Conservation (phyloP, 2,888 invertebrate species). For the Oscheius sp. region DNA sequence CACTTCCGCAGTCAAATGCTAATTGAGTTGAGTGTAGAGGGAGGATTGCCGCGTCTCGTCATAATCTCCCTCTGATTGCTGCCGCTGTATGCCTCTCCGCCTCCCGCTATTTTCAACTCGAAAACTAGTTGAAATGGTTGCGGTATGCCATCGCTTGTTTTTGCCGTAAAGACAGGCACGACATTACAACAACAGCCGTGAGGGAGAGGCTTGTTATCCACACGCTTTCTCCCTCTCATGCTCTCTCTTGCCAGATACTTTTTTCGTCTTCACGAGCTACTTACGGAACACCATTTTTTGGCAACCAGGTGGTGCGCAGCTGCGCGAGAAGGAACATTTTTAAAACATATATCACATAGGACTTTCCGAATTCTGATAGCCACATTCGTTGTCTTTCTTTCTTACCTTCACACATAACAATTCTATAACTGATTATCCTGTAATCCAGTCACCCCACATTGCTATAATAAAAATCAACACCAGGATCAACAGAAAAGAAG, state of each 20-base stretch:
- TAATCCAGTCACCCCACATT: no score
- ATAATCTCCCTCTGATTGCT: slow-evolving; percentile 11
- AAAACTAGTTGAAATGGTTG: no score
- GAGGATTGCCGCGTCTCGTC: slow-evolving; percentile 4
- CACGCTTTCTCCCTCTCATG: background rate
- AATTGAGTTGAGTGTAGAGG: slow-evolving; percentile 7
- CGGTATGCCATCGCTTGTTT: background rate
- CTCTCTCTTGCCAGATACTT: background rate
- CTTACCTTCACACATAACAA: no score
- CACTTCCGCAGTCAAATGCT: background rate
- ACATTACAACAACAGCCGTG: background rate
- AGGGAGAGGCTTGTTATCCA: background rate
- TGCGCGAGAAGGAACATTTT: no score
- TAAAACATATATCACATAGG: no score
- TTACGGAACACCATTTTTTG: no score
- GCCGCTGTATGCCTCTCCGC: background rate
- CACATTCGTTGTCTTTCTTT: no score
- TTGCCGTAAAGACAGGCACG: background rate
- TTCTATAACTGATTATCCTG: no score
- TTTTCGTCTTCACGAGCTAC: background rate
- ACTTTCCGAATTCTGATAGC: no score
- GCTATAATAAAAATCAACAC: no score
- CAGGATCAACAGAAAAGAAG: no score
- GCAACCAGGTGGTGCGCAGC: no score
- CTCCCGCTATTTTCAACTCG: background rate